Percentiles rank a stretch among this genome's conserved stretches.
Conservation (phyloP, 2,113 vertebrate species). For the Fulica atra region DNA sequence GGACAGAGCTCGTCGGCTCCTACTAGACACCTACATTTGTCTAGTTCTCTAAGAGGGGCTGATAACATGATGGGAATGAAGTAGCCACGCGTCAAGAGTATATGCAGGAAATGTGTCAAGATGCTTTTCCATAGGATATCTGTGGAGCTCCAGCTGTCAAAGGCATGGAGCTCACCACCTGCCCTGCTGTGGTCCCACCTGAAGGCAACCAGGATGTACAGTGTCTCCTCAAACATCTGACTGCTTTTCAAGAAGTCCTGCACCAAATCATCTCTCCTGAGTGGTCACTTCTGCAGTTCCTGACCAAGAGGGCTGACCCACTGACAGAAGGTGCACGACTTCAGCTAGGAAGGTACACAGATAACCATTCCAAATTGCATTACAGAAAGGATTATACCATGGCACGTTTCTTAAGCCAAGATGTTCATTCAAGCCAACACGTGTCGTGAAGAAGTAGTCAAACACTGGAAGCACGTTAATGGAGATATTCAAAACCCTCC, state of each 20-base stretch:
- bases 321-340: not conserved
- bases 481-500: no score
- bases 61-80: not conserved
- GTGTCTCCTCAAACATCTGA: not conserved
- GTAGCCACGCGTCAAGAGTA: not conserved
- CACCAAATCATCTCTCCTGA: fast-evolving
- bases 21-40: not conserved
- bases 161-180: not conserved
- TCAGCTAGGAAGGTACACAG: not conserved
- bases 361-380: not conserved
- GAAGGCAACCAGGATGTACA: not conserved
- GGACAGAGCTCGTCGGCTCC: not conserved
- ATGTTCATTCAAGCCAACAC: not conserved
- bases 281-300: not conserved
- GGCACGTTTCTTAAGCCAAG: not conserved
- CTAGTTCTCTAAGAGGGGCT: not conserved
- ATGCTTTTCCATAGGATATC: not conserved
- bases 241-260: not conserved
- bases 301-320: not conserved
- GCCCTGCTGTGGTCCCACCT: not conserved
- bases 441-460: not conserved
- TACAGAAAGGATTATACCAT: not conserved
- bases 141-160: not conserved
- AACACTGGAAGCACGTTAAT: not conserved
- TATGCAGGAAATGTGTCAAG: not conserved